Evolutionary conservation across 2,888 invertebrate genomes (phyloP).

Genomic region (Oxystoma pomonae): DNA sequence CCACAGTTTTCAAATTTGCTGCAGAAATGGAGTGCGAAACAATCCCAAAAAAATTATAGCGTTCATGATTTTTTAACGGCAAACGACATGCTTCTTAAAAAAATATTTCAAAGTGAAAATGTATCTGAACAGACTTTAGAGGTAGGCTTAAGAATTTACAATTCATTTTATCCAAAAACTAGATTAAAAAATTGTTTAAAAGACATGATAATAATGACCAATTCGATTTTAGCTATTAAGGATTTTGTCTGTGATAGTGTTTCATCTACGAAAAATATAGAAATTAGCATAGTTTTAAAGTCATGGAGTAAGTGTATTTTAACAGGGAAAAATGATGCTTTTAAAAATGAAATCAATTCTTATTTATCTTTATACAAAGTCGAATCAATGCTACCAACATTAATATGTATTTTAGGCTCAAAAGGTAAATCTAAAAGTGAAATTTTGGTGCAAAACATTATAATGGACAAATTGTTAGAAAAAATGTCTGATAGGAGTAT

Average conservation of each 20-base stretch:
- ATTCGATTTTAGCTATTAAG: constrained; percentile 36
- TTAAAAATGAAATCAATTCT: constrained; percentile 32
- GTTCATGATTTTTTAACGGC: constrained; percentile 42
- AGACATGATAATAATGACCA: constrained; percentile 35
- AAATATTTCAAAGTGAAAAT: constrained; percentile 43
- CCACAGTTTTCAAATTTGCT: constrained; percentile 50
- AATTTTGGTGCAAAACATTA: constrained; percentile 32
- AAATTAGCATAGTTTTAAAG: constrained; percentile 36
- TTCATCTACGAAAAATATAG: constrained; percentile 26
- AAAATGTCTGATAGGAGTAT: constrained; percentile 42
- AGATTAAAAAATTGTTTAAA: constrained; percentile 45
- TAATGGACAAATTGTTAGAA: constrained; percentile 36
- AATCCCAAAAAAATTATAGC: constrained; percentile 27
- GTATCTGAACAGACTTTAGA: constrained; percentile 42
- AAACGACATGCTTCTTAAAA: constrained; percentile 49
- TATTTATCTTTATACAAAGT: constrained; percentile 43
- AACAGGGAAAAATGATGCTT: constrained; percentile 34
- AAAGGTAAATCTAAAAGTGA: constrained; percentile 24
- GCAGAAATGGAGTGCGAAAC: constrained; percentile 30
- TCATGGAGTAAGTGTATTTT: constrained; percentile 34
- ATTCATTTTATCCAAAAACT: constrained; percentile 42
- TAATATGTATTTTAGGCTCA: constrained; percentile 38
- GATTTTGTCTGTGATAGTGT: constrained; percentile 32
- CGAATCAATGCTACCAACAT: constrained; percentile 36
- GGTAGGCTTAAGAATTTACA: constrained; percentile 48